Conservation (phyloP, 2,888 invertebrate species). For the Protula sp. region DNA sequence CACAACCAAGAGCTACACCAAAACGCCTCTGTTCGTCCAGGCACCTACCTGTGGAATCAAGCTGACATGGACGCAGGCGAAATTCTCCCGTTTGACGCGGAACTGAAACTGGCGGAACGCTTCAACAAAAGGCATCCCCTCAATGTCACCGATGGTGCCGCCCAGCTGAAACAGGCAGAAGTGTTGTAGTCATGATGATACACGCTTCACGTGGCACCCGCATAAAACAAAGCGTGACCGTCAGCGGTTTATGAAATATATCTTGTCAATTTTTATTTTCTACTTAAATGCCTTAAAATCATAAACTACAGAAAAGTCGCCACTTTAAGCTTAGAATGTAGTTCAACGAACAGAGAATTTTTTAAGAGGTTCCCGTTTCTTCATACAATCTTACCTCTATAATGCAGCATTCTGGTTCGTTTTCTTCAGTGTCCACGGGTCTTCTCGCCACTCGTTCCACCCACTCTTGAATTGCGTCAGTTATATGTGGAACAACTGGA, state of each 20-base stretch:
- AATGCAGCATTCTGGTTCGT: constrained; percentile 60
- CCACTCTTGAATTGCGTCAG: constrained; percentile 98
- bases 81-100: constrained; percentile 84
- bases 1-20: too few relatives aligned
- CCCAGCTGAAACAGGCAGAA: constrained; percentile 71
- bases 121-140: constrained; percentile 98
- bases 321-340: too few relatives aligned
- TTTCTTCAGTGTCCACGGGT: constrained; percentile 65
- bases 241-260: too few relatives aligned
- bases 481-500: constrained; percentile 93
- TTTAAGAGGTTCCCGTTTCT: too few relatives aligned
- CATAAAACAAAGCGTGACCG: too few relatives aligned
- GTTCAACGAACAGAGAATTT: too few relatives aligned
- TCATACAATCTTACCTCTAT: constrained; percentile 58
- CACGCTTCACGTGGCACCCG: too few relatives aligned
- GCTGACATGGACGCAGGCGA: constrained; percentile 95
- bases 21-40: too few relatives aligned
- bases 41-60: constrained; percentile 80
- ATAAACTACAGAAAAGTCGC: too few relatives aligned
- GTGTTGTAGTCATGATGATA: too few relatives aligned
- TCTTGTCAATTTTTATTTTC: too few relatives aligned
- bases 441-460: constrained; percentile 83
- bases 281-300: too few relatives aligned
- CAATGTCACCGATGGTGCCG: constrained; percentile 98
- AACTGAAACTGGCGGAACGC: constrained; percentile 97